These are phyloP conservation scores for Ctenopoma multispine DNA, from an alignment of 2,797 vertebrate species.

Conservation along the genomic window DNA sequence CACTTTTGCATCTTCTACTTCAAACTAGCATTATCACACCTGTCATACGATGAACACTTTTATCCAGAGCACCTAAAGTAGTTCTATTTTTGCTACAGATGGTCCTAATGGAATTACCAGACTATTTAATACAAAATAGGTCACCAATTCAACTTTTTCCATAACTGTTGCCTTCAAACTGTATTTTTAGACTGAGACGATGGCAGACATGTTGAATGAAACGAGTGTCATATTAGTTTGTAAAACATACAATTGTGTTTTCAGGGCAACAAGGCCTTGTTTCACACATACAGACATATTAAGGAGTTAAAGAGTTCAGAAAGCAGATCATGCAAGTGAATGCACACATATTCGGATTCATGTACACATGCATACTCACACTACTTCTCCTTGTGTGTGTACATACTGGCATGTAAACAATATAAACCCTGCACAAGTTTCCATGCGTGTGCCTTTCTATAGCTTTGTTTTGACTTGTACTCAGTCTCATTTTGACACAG, in stretches of 20 bases:
- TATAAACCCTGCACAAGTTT: no score
- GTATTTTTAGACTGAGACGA: slow-evolving; percentile 43
- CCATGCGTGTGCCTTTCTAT: neutral
- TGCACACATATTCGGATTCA: neutral
- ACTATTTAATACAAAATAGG: slow-evolving; percentile 66
- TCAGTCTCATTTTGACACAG: slow-evolving; percentile 27
- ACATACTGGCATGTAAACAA: neutral
- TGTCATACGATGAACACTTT: slow-evolving; percentile 23
- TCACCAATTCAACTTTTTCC: slow-evolving; percentile 47
- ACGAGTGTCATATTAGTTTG: neutral
- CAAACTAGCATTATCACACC: slow-evolving; percentile 1
- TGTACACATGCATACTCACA: neutral
- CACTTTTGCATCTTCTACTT: neutral
- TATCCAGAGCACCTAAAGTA: slow-evolving; percentile 55
- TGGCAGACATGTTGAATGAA: slow-evolving; percentile 25
- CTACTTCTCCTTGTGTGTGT: neutral
- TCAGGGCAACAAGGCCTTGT: neutral
- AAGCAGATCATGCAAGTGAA: slow-evolving; percentile 14
- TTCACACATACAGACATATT: slow-evolving; percentile 9
- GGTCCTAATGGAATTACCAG: slow-evolving; percentile 64
- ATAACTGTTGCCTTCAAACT: slow-evolving; percentile 39
- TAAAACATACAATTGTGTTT: slow-evolving; percentile 11
- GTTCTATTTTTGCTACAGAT: slow-evolving; percentile 54
- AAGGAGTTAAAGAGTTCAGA: slow-evolving; percentile 23
- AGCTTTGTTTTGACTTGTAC: slow-evolving; percentile 16